phyloP scores from a whole-genome alignment of 2,888 invertebrate genomes.

The Polylopha cassiicola region DNA sequence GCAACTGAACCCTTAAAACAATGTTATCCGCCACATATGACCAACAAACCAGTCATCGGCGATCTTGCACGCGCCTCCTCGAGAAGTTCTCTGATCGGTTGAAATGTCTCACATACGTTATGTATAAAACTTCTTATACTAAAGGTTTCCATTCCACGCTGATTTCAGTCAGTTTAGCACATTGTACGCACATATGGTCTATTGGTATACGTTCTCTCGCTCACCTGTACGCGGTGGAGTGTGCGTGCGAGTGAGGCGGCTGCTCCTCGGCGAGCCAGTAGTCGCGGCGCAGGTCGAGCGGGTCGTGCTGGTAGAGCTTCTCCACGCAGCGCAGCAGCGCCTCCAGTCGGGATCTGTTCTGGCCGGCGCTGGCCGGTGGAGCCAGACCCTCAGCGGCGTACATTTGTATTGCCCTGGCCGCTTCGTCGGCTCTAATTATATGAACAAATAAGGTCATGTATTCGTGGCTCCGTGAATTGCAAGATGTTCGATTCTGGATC shows the following conservation, averaged over 20 bases:
- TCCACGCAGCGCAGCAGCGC: conserved; percentile 87
- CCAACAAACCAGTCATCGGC: no score
- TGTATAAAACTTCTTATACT: no score
- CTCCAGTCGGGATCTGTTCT: conserved; percentile 86
- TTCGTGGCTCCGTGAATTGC: background rate
- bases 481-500: background rate
- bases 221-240: conserved; percentile 37
- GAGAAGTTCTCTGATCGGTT: no score
- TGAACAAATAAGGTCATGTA: background rate
- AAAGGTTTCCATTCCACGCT: background rate
- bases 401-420: conserved; percentile 85
- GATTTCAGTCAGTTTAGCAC: background rate
- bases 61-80: no score
- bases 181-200: background rate
- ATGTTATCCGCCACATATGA: no score
- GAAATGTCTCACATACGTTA: no score
- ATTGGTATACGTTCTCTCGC: conserved; percentile 39
- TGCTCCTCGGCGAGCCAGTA: conserved; percentile 86
- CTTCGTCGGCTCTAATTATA: conserved; percentile 88
- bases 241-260: conserved; percentile 27
- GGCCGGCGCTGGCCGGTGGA: conserved; percentile 76
- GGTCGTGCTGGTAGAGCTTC: conserved; percentile 86
- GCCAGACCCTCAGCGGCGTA: conserved; percentile 86
- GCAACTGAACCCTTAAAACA: no score
- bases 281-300: conserved; percentile 84